Percentiles rank a stretch among this genome's conserved stretches.
Evolutionary conservation across 2,113 vertebrate species (phyloP).

Genomic region (Rhinogobius similis): DNA sequence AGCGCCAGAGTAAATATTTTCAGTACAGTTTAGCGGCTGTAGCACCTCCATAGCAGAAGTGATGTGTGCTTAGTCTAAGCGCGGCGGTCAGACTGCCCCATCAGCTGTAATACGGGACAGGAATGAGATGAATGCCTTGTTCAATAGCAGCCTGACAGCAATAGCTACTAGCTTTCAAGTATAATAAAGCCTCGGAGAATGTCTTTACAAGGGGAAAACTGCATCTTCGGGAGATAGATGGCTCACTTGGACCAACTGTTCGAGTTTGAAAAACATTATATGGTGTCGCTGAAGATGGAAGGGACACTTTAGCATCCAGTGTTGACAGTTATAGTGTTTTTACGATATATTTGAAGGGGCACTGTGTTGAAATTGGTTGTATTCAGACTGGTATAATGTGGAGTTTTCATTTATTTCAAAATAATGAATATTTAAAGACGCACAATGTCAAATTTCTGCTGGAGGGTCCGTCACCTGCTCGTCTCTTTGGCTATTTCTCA

Average conservation of each 20-base stretch:
- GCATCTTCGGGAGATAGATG: conserved; percentile 10
- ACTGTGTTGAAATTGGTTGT: background rate
- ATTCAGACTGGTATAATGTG: background rate
- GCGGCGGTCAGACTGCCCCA: conserved; percentile 5
- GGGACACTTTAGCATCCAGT: background rate
- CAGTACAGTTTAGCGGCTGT: background rate
- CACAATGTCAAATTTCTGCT: background rate
- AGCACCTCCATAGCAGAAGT: background rate
- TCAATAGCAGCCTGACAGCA: conserved; percentile 5
- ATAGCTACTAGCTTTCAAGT: conserved; percentile 6
- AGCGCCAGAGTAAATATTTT: background rate
- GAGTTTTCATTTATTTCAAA: background rate
- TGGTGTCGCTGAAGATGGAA: background rate
- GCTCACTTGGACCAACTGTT: conserved; percentile 4
- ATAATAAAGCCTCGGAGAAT: conserved; percentile 1
- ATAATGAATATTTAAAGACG: background rate
- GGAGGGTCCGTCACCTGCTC: background rate
- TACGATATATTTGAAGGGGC: background rate
- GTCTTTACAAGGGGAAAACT: background rate
- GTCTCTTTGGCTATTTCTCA: too few species aligned
- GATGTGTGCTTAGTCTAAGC: background rate
- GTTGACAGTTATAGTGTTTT: background rate
- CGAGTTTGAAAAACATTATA: background rate
- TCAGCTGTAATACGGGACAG: conserved; percentile 2
- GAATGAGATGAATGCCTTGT: conserved; percentile 16